Evolutionary conservation across 1,140 invertebrate species (phyloP).

Genomic region (Drosophila funebris): DNA sequence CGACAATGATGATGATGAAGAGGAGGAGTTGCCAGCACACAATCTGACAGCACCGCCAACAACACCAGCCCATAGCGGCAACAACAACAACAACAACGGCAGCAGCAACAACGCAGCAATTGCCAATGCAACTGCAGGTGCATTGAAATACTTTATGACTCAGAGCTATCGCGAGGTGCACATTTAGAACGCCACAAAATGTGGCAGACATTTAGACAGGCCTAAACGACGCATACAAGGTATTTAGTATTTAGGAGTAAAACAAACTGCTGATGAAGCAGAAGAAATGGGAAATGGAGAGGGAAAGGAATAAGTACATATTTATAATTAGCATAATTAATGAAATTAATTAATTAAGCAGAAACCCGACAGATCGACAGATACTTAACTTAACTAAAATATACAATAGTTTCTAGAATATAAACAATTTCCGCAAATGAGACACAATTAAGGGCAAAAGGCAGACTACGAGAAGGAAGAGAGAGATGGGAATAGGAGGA

Average conservation of each 20-base stretch:
- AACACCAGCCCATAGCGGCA: constrained; percentile 48
- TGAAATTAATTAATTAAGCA: constrained; percentile 11
- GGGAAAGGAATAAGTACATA: constrained; percentile 13
- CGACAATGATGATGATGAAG: constrained; percentile 14
- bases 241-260: constrained; percentile 51
- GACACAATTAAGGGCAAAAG: background rate
- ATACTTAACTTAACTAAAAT: constrained; percentile 20
- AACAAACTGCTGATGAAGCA: background rate
- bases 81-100: constrained; percentile 10
- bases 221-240: constrained; percentile 69
- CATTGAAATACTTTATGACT: constrained; percentile 60
- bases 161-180: constrained; percentile 73
- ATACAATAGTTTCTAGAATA: constrained; percentile 22
- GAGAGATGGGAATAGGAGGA: background rate
- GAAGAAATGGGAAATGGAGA: background rate
- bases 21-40: constrained; percentile 5
- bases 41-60: constrained; percentile 52
- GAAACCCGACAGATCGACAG: background rate
- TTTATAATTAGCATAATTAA: constrained; percentile 44
- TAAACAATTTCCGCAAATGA: background rate
- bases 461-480: background rate
- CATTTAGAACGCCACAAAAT: constrained; percentile 43
- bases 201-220: constrained; percentile 31
- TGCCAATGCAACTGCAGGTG: constrained; percentile 48
- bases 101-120: constrained; percentile 38